These are phyloP conservation scores for Neoaliturus tenellus DNA, from an alignment of 2,888 invertebrate species.

Conservation along the genomic window DNA sequence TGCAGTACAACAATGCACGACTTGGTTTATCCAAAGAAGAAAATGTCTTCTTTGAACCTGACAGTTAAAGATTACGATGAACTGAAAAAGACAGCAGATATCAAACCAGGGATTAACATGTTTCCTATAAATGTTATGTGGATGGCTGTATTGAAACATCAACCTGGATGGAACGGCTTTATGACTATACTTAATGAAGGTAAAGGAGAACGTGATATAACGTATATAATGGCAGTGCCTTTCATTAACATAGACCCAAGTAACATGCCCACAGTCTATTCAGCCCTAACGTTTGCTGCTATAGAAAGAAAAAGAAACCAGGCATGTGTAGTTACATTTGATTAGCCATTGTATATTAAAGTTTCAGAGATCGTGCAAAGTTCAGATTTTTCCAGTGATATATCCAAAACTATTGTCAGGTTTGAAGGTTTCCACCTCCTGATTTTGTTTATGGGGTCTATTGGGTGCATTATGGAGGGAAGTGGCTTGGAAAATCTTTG, in stretches of 20 bases:
- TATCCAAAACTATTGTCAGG: slow-evolving; percentile 2
- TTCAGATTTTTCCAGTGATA: not conserved
- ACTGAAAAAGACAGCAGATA: not conserved
- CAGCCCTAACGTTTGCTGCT: not conserved
- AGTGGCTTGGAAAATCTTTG: slow-evolving; percentile 69
- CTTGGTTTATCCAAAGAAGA: slow-evolving; percentile 1
- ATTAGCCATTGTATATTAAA: not conserved
- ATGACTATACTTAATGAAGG: not conserved
- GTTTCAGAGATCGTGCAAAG: not conserved
- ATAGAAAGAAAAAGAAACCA: not conserved
- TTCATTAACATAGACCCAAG: not conserved
- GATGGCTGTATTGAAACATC: not conserved
- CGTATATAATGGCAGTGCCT: slow-evolving; percentile 10
- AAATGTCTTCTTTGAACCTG: slow-evolving; percentile 12
- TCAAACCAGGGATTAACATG: not conserved
- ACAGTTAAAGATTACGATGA: slow-evolving; percentile 1
- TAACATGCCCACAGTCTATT: slow-evolving; percentile 9
- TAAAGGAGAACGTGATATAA: not conserved
- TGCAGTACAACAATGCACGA: not conserved
- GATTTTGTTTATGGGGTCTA: too few relatives aligned
- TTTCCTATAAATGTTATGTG: not conserved
- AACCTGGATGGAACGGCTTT: slow-evolving; percentile 10
- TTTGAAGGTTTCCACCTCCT: slow-evolving; percentile 14
- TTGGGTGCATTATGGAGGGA: too few relatives aligned
- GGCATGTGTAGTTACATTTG: not conserved